Evolutionary conservation across 1,140 invertebrate species (phyloP), one percentile per base, ranked within the genome.

Genomic region (Temnothorax curvispinosus): DNA sequence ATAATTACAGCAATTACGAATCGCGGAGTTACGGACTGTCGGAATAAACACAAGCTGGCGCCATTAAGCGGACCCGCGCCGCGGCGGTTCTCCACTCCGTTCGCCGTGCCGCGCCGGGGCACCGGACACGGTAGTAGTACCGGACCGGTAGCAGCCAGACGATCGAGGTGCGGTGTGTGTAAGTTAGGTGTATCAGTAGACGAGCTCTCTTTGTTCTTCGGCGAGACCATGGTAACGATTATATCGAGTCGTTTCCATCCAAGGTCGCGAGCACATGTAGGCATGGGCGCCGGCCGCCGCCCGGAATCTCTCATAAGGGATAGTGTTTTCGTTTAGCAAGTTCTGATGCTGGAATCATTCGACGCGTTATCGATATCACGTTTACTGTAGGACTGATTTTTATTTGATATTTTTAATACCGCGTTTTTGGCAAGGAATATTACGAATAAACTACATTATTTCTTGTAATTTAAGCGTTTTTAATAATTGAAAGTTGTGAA

Each of bases 1-100:
- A 69, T 91, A 85, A 91, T 91, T 89, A 88, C 81, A 67, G 90
- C 89, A 91, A 91, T 91, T 91, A 91, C 72, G 76, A 72, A 82
- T 91, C 54, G 76, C 85, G 50, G 81, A 91, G 75, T 91, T 86
- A 88, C 65, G 75, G 87, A 88, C 87, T 88, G 87, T 60, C 69
- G 87, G 75, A 87, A 91, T 91, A 91, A 87, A 86, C 60, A 85
- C 80, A 67, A 87, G 69, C 32, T 80, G 69, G 52, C 64, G 81
- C 87, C 65, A 82, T 89, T 89, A 84, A 87, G 32, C 75, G 77
- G 64, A 72, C 44, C 54, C 71, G 86, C 76, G 81, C 54, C 71
- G 86, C 76, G 81, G 82, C 76, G 77, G 77, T 72, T 71, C 72
- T 67, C 38, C 32, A 58, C 62, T 80, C 65, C 8, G n/a, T 60